Conservation (phyloP, 2,113 vertebrate species). For the Mystacornis crossleyi region DNA sequence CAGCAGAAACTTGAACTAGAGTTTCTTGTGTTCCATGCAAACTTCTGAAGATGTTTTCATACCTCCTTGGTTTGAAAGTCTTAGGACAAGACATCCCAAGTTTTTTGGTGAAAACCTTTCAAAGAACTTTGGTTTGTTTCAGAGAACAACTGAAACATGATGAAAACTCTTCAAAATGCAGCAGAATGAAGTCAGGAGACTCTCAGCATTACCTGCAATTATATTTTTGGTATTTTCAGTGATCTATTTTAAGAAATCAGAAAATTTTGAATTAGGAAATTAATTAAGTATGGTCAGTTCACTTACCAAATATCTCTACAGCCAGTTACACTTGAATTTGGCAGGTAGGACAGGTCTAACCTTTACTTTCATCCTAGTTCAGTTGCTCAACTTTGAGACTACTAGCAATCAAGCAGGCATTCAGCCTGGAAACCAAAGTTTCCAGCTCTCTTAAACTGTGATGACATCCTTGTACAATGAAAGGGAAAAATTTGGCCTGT, state of each 20-base stretch:
- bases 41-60: not conserved
- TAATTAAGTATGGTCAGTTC: not conserved
- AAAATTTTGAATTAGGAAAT: not conserved
- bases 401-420: not conserved
- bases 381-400: not conserved
- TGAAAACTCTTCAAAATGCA: not conserved
- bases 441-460: not conserved
- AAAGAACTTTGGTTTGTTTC: not conserved
- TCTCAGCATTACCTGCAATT: not conserved
- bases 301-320: not conserved
- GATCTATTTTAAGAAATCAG: not conserved
- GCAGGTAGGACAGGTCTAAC: fast-evolving
- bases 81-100: not conserved
- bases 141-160: not conserved
- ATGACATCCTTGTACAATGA: not conserved
- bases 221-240: not conserved
- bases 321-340: not conserved
- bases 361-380: not conserved
- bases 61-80: not conserved
- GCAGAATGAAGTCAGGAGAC: not conserved
- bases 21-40: not conserved
- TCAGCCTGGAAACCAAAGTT: not conserved
- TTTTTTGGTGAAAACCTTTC: not conserved
- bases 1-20: not conserved
- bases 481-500: not conserved